These are phyloP conservation scores for Tiliqua scincoides DNA, from an alignment of 2,113 vertebrate genomes.

Conservation along the genomic window DNA sequence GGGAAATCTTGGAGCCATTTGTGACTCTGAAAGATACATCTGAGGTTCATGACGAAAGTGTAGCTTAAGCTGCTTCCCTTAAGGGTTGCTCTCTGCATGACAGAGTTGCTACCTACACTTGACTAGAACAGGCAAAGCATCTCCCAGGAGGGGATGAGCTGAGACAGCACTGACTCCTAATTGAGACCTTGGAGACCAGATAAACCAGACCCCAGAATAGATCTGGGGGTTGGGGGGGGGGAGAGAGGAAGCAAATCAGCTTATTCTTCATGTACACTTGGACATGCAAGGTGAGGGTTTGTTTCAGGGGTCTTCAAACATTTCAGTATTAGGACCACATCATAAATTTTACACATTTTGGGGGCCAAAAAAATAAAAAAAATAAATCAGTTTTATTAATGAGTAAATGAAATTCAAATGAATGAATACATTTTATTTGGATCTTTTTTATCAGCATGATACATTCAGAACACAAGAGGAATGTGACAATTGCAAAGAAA, in stretches of 20 bases:
- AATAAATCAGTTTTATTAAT: too few relatives aligned
- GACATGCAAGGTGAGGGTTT: not conserved
- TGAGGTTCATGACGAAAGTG: constrained; percentile 15
- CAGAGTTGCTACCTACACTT: constrained; percentile 17
- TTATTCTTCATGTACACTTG: not conserved
- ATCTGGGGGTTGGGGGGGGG: not conserved
- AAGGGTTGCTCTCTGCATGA: fast-evolving
- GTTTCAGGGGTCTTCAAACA: too few relatives aligned
- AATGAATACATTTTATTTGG: too few relatives aligned
- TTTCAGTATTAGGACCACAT: too few relatives aligned
- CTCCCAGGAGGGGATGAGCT: constrained; percentile 39
- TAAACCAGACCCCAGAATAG: not conserved
- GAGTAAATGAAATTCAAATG: too few relatives aligned
- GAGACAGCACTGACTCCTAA: constrained; percentile 12
- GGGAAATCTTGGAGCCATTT: not conserved
- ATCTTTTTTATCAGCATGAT: too few relatives aligned
- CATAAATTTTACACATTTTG: too few relatives aligned
- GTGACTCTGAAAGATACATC: not conserved
- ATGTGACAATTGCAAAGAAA: too few relatives aligned
- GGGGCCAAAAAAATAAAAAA: too few relatives aligned
- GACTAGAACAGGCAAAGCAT: constrained; percentile 47
- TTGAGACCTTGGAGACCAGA: constrained; percentile 63
- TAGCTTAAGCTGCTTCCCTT: constrained; percentile 20
- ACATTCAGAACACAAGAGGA: too few relatives aligned
- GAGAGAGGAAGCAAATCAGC: not conserved